Evolutionary conservation across 2,797 vertebrate species (phyloP), one percentile per base, ranked within the genome.

Genomic region (Gymnocypris eckloni): DNA sequence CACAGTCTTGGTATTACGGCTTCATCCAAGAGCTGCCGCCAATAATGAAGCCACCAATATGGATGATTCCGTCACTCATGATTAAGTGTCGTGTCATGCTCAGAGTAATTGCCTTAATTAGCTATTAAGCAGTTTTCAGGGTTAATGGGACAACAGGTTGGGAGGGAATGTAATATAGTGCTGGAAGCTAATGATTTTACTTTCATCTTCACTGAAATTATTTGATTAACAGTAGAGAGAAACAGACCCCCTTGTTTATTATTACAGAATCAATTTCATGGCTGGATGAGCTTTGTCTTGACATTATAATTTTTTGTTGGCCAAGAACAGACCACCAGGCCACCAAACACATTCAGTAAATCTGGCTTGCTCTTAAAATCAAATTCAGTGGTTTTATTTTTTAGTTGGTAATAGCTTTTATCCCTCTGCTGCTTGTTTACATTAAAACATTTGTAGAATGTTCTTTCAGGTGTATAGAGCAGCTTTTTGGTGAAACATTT

Each of bases 221-320:
- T 97, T 98, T 98, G 96, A 97, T 97, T 97, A 97, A 96, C 95
- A 95, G 96, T 96, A 92, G 94, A 95, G 95, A 94, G 94, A 96
- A 98, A 97, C 95, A 96, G 96, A 97, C 84, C 93, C 91, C 90
- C 92, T 93, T 97, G 97, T 97, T 97, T 98, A 96, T 97, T 98
- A 97, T 97, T 98, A 97, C 96, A 98, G 97, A 99, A 98, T 97
- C 97, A 98, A 99, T 99, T 99, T 99, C 97, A 99, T 96, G 97
- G 95, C 94, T 96, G 96, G 94, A 94, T 96, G 95, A 94, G 90
- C 95, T 96, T 96, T 97, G 96, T 94, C 93, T 67, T 93, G 93
- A 93, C 92, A 86, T 91, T 94, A 4, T 28, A 33, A 2, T 28
- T 37, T 33, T 33, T 33, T 33, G 8, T 94, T 92, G 91, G 90